Evolutionary conservation across 2,113 vertebrate species (phyloP), one percentile per base, ranked within the genome.

Genomic region (Atractosteus spatula): DNA sequence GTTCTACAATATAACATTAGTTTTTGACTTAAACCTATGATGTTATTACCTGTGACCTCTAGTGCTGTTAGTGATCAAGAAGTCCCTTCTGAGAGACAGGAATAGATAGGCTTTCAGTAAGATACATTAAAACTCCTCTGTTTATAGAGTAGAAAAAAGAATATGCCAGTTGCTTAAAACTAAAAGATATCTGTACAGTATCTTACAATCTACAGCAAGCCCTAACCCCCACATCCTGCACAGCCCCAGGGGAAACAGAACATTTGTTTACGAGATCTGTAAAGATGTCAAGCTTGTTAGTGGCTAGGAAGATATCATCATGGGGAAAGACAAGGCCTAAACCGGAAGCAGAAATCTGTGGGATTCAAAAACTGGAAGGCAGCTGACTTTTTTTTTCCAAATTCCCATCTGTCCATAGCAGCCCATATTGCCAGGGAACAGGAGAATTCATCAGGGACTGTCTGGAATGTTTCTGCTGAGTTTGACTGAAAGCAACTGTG

Each of bases 181-280:
- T 29, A 29, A 29, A 29, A 29, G 29, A 29, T 29, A 29, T 29
- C 29, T 29, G 29, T 29, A 29, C 29, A 29, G 29, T 29, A 29
- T 29, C 29, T 29, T 29, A 29, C 29, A 29, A 29, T 29, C 29
- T 29, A 29, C 29, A 29, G 29, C 29, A 2, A 29, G 29, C 29
- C 29, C 29, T 29, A 29, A 29, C 29, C 29, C 70, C 69, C 69
- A 70, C 76, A 76, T 79, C 79, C 78, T 82, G 79, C 62, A 43
- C 59, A 12, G 65, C 78, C 79, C 67, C 80, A 72, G 55, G 78
- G n/a, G 77, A 66, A 56, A 7, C 3, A 45, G 29, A 65, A 42
- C 54, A 77, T 73, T 71, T 80, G 72, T 78, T 81, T 77, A 73
- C 67, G 70, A 77, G 16, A 63, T 68, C 67, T 62, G 69, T 77